Evolutionary conservation across 2,113 vertebrate genomes (phyloP).

Genomic region (Pollimyrus isidori): DNA sequence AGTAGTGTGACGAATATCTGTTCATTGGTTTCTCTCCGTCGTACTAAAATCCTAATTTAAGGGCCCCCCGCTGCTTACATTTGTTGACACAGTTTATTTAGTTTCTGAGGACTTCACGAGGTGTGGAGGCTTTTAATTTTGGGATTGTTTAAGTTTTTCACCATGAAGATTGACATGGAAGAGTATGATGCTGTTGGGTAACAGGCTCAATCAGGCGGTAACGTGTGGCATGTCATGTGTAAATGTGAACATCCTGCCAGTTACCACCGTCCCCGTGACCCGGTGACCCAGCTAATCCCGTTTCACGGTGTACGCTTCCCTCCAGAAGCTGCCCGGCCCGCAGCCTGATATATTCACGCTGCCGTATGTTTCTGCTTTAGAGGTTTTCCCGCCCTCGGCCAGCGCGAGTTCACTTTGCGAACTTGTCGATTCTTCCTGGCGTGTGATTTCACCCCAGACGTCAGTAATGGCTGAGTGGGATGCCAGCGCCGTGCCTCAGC

Average conservation of each 20-base stretch:
- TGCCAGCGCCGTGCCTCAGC: background rate
- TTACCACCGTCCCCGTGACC: background rate
- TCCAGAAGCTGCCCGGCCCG: background rate
- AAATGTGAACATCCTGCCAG: background rate
- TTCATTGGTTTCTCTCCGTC: slow-evolving; percentile 53
- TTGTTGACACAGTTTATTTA: slow-evolving; percentile 17
- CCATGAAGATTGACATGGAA: background rate
- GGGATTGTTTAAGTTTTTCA: background rate
- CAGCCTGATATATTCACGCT: background rate
- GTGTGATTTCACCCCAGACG: background rate
- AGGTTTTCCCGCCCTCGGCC: background rate
- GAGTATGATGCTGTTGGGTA: background rate
- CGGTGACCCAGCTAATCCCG: slow-evolving; percentile 2
- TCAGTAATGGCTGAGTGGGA: background rate
- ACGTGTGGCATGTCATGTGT: background rate
- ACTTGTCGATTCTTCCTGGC: background rate
- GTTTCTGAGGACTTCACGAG: background rate
- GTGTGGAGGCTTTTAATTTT: background rate
- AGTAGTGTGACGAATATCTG: slow-evolving; percentile 63
- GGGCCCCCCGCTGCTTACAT: slow-evolving; percentile 44
- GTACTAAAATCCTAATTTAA: slow-evolving; percentile 59
- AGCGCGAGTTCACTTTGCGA: background rate
- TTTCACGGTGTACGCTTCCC: background rate
- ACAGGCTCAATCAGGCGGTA: background rate
- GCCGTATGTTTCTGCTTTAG: background rate